These are phyloP conservation scores for Temnothorax unifasciatus DNA, from an alignment of 2,888 invertebrate genomes.

Conservation along the genomic window DNA sequence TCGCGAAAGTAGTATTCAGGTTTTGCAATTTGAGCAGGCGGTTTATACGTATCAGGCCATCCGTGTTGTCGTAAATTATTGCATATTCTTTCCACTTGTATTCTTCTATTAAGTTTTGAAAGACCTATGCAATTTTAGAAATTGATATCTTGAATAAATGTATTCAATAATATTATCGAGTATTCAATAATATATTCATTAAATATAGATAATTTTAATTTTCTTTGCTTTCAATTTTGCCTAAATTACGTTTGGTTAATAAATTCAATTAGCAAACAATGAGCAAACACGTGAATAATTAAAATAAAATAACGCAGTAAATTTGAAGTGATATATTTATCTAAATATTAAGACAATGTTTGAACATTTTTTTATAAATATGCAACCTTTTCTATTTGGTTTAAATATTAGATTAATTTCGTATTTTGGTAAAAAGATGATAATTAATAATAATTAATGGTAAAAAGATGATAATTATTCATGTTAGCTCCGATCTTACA, in stretches of 20 bases:
- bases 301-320: neutral
- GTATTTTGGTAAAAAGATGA: neutral
- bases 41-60: slow-evolving; percentile 91
- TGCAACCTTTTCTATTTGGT: neutral
- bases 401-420: neutral
- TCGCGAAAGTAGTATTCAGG: slow-evolving; percentile 88
- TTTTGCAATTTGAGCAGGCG: slow-evolving; percentile 91
- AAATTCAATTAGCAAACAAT: neutral
- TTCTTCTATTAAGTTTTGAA: slow-evolving; percentile 90
- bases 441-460: too few species aligned
- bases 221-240: neutral
- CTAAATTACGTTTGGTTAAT: neutral
- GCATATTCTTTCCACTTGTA: slow-evolving; percentile 95
- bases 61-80: slow-evolving; percentile 93
- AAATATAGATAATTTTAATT: neutral
- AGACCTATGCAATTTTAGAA: slow-evolving; percentile 85
- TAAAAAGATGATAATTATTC: too few species aligned
- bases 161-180: neutral
- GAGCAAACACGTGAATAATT: neutral
- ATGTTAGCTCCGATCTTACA: too few species aligned
- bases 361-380: neutral
- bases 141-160: slow-evolving; percentile 10
- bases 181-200: neutral
- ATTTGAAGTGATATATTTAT: slow-evolving; percentile 4
- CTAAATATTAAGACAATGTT: neutral